Evolutionary conservation across 2,888 invertebrate species (phyloP).

Genomic region (Deilephila elpenor): DNA sequence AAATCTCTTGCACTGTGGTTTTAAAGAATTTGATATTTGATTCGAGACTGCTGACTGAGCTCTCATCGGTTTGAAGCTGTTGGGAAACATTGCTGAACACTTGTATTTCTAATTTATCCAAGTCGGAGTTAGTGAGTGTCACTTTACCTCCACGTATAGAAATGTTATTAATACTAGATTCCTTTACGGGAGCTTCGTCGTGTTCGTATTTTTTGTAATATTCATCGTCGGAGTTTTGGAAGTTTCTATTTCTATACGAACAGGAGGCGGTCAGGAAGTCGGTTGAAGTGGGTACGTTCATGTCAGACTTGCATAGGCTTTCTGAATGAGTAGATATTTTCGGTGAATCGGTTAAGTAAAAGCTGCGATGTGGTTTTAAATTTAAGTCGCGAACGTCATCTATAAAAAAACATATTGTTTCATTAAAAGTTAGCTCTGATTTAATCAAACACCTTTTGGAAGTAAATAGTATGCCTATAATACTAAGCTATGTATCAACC

Average conservation of each 20-base stretch:
- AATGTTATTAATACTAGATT: constrained; percentile 45
- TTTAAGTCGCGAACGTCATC: constrained; percentile 35
- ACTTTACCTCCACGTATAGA: constrained; percentile 38
- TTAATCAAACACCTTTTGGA: too few relatives aligned
- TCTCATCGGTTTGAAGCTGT: constrained; percentile 60
- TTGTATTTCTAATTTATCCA: constrained; percentile 65
- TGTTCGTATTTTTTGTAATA: constrained; percentile 70
- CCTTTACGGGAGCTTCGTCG: constrained; percentile 68
- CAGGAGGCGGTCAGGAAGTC: constrained; percentile 19
- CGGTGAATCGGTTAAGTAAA: constrained; percentile 36
- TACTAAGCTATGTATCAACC: too few relatives aligned
- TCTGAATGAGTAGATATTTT: constrained; percentile 38
- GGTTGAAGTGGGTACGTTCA: constrained; percentile 35
- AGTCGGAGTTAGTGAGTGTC: constrained; percentile 63
- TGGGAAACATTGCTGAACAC: constrained; percentile 62
- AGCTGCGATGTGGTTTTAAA: constrained; percentile 50
- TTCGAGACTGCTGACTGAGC: constrained; percentile 59
- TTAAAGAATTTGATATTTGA: constrained; percentile 71
- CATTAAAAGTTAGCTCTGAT: background rate
- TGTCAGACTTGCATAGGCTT: constrained; percentile 51
- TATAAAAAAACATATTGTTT: constrained; percentile 31
- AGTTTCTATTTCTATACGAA: constrained; percentile 2
- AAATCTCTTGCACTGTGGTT: constrained; percentile 70
- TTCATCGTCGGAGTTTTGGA: constrained; percentile 42
- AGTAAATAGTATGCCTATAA: too few relatives aligned